Base-by-base conservation (phyloP, 2,113 vertebrate species). In the Oreotrochilus melanogaster region DNA sequence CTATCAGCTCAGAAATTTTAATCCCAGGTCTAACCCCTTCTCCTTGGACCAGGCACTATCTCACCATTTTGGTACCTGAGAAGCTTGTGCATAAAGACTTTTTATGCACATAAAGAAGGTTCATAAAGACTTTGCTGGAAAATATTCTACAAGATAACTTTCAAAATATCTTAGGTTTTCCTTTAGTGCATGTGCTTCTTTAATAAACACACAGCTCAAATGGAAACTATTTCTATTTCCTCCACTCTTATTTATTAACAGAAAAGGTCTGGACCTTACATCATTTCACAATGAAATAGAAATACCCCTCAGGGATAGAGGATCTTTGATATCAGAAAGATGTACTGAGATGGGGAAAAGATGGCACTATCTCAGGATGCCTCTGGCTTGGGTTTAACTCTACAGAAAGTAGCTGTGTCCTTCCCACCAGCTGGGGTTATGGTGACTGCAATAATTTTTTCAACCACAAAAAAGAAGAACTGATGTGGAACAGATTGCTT, bases 181-280 rank as follows among this genome's bases (percentile, higher is more conserved):
- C 42, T 24, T 76, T 76, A 73, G 14, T 79, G 42, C 45, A 51
- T 54, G 66, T 73, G n/a, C 47, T 72, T 62, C 47, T 90, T 80
- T 54, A 90, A 62, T 53, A 82, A 95, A 87, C 31, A 43, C 39
- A 58, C 30, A 72, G 54, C 66, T 90, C 60, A 80, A 88, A 83
- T 30, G 53, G 85, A 91, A 88, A 86, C 72, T 84, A 69, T 78
- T 90, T 80, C 57, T 73, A 60, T 74, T 93, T 84, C 57, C n/a
- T 66, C 35, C 28, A 21, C 39, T 78, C 65, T 60, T 61, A 73
- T 5, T 67, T 75, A 58, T 80, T 78, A 93, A 64, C 25, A 83
- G 45, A 64, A 89, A 91, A 65, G 12, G 11, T 64, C 64, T 86
- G 69, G 51, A 71, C 66, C 37, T 61, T 33, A 14, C 0, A 2